phyloP scores from a whole-genome alignment of 2,888 invertebrate species.

The Phyllotreta striolata region DNA sequence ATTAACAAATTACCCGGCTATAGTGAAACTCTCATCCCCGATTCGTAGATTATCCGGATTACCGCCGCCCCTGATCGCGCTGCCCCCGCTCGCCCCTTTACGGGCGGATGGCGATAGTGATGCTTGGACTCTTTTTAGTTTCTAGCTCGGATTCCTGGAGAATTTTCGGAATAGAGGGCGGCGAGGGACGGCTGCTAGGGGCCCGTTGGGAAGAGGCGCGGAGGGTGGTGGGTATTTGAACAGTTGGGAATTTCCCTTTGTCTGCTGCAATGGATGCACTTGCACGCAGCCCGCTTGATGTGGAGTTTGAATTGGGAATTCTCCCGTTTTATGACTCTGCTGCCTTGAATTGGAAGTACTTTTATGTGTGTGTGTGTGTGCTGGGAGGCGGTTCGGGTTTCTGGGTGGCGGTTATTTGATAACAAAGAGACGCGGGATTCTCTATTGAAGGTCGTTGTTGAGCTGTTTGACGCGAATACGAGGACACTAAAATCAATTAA shows the following conservation, averaged over 20 bases:
- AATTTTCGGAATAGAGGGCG: constrained; percentile 24
- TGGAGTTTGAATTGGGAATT: constrained; percentile 30
- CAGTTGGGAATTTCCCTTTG: constrained; percentile 34
- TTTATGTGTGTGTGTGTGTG: constrained; percentile 23
- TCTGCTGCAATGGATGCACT: constrained; percentile 33
- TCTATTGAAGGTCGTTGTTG: not conserved
- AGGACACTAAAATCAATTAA: not conserved
- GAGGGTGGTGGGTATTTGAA: constrained; percentile 29
- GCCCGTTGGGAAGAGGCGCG: constrained; percentile 10
- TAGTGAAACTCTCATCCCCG: not conserved
- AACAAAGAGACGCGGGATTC: constrained; percentile 2
- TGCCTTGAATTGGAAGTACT: constrained; percentile 31
- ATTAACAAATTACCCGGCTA: constrained; percentile 12
- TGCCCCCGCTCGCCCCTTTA: constrained; percentile 15
- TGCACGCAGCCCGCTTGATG: constrained; percentile 32
- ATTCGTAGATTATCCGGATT: constrained; percentile 11
- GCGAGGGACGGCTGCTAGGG: constrained; percentile 6
- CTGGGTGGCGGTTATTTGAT: constrained; percentile 3
- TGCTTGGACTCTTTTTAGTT: constrained; percentile 32
- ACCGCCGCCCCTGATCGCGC: constrained; percentile 21
- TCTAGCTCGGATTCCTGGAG: constrained; percentile 33
- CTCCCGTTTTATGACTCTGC: constrained; percentile 29
- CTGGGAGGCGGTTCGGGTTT: not conserved
- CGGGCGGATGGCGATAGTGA: constrained; percentile 25
- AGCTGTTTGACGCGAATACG: not conserved